Evolutionary conservation across 1,140 invertebrate genomes (phyloP), one percentile per base, ranked within the genome.

Genomic region (Aphelinus certus): DNA sequence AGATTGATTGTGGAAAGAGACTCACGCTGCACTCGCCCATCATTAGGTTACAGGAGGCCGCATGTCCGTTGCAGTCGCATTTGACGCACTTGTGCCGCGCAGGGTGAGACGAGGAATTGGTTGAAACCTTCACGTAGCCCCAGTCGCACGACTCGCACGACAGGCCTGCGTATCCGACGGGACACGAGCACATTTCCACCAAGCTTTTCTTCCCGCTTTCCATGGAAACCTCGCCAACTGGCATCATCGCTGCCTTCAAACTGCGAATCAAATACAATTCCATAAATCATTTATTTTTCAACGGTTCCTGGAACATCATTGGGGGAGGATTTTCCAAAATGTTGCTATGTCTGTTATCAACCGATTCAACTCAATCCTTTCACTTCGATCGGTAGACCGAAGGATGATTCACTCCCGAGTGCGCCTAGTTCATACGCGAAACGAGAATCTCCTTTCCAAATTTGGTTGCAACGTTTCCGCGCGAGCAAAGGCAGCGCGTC

Each of bases 1-100:
- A 26, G 26, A 26, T 26, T 26, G 26, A 26, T 26, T 26, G 26
- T 26, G 26, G 26, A 26, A 26, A 26, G 26, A 26, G 26, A 83
- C 93, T 94, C 75, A 93, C 92, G 5, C 90, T 89, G 82, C 97
- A 98, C 77, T 93, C 91, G 9, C 94, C 94, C 68, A 92, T 92
- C 81, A 91, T 89, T 3, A 93, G 89, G 82, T 97, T 93, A 83
- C 97, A 98, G 1, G 91, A 90, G n/a, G 89, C 87, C 0, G 96
- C 93, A 86, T 98, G 97, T 2, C 93, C 93, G 84, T 98, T 94
- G 84, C 97, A 98, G 71, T 96, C 91, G 81, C 97, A 98, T 79
- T 93, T 93, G 48, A 93, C 89, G 85, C 98, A 99, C 77, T 92
- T 87, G 85, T 90, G 90, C 77, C 88, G 81, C 73, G 88, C 77